Base-by-base conservation (phyloP, 2,113 vertebrate genomes). In the Thunnus thynnus region DNA sequence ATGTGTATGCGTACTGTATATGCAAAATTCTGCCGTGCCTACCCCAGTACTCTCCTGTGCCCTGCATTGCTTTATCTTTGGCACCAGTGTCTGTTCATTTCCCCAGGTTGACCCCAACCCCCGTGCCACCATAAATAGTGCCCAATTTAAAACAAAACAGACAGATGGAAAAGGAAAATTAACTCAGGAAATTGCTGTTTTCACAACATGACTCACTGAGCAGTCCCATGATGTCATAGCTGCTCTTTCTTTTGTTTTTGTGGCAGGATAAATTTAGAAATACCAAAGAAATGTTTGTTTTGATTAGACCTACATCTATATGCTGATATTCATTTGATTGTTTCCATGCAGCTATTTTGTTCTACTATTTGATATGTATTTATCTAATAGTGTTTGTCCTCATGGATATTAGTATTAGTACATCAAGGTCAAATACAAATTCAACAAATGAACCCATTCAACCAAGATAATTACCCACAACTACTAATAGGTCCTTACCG, bases 121-220 rank as follows among this genome's bases (percentile, higher is more conserved):
- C 63, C 69, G 25, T 90, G 62, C 80, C 81, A 69, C 84, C 64
- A 85, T 73, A 86, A 84, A 89, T 77, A 83, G 81, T 51, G 41
- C 65, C 22, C 13, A 41, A 41, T 41, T 41, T 4, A 41, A 46
- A 47, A 48, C 64, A 80, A 87, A 78, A 84, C 83, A 79, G 71
- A 78, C 68, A 81, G 84, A 87, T 70, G 54, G 80, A 73, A 88
- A 92, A 85, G 84, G 76, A 92, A 94, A 95, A 94, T 90, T 84
- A 94, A 92, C 90, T 89, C 89, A 93, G 94, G 93, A 95, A 95
- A 94, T 92, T 89, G 73, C 86, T 94, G 90, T 90, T 95, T 94
- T 94, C 79, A 77, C 79, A 94, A 80, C 82, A 82, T 77, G 85
- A 81, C 84, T 90, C 86, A 80, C 81, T 52, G 85, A 91, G 88